These are phyloP conservation scores for Rhinogobio ventralis DNA, from an alignment of 2,797 vertebrate genomes.

Conservation along the genomic window DNA sequence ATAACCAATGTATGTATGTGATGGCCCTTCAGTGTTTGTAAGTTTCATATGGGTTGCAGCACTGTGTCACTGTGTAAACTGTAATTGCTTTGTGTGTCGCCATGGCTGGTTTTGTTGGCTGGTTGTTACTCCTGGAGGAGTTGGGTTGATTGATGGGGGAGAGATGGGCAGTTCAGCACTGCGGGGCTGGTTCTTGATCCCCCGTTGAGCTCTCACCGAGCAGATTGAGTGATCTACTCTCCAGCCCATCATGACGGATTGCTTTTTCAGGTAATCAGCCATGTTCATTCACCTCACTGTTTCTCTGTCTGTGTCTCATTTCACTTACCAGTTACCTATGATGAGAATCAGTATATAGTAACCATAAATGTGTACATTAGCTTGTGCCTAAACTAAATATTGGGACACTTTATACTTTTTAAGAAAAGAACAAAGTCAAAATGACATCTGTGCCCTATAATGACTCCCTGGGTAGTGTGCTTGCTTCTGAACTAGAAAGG, in stretches of 20 bases:
- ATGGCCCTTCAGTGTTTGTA: conserved; percentile 18
- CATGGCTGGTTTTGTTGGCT: conserved; percentile 34
- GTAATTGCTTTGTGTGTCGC: conserved; percentile 51
- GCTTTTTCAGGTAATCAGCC: conserved; percentile 89
- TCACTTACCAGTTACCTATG: background rate
- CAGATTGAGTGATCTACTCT: conserved; percentile 84
- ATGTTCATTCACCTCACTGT: conserved; percentile 56
- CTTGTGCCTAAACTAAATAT: background rate
- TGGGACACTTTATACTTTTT: background rate
- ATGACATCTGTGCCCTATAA: background rate
- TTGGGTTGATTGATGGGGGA: conserved; percentile 45
- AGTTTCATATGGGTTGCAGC: conserved; percentile 36
- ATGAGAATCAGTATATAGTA: background rate
- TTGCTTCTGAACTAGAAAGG: background rate
- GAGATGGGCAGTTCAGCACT: conserved; percentile 52
- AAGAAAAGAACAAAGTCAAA: background rate
- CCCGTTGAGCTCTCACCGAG: conserved; percentile 70
- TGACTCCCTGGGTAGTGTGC: background rate
- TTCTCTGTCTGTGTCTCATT: conserved; percentile 31
- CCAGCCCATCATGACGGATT: conserved; percentile 83
- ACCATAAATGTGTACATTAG: background rate
- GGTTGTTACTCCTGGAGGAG: conserved; percentile 46
- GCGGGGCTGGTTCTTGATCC: conserved; percentile 64
- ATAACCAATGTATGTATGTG: background rate
- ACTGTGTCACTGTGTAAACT: conserved; percentile 46